Evolutionary conservation across 2,888 invertebrate species (phyloP).

Genomic region (Brassicogethes aeneus): DNA sequence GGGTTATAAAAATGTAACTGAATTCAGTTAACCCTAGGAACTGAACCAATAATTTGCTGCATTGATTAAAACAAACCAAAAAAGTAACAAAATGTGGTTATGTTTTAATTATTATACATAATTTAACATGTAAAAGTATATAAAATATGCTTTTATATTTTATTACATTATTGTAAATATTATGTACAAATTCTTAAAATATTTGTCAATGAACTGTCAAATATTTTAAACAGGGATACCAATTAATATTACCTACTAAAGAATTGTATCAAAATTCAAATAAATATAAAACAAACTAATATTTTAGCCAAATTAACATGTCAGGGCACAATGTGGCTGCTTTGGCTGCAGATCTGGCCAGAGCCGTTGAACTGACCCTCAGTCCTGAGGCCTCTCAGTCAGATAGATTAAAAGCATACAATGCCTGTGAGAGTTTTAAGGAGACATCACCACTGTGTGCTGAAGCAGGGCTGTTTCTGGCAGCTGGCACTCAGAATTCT

Average conservation of each 20-base stretch:
- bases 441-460: slow-evolving; percentile 82
- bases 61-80: background rate
- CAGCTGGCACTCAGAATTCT: slow-evolving; percentile 64
- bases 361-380: slow-evolving; percentile 76
- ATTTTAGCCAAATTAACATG: no score
- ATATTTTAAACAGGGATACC: no score
- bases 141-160: no score
- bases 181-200: no score
- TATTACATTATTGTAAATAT: no score
- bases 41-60: background rate
- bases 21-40: background rate
- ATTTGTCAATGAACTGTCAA: no score
- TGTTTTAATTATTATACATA: background rate
- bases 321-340: slow-evolving; percentile 55
- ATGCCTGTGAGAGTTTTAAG: slow-evolving; percentile 76
- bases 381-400: slow-evolving; percentile 68
- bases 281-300: no score
- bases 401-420: slow-evolving; percentile 72
- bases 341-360: slow-evolving; percentile 67
- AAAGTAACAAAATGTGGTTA: background rate
- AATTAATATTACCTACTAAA: no score
- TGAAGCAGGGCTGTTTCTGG: slow-evolving; percentile 74
- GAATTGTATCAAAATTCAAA: no score
- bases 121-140: no score
- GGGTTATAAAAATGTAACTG: slow-evolving; percentile 10